Evolutionary conservation across 2,113 vertebrate genomes (phyloP).

Genomic region (Variabilichromis moorii): DNA sequence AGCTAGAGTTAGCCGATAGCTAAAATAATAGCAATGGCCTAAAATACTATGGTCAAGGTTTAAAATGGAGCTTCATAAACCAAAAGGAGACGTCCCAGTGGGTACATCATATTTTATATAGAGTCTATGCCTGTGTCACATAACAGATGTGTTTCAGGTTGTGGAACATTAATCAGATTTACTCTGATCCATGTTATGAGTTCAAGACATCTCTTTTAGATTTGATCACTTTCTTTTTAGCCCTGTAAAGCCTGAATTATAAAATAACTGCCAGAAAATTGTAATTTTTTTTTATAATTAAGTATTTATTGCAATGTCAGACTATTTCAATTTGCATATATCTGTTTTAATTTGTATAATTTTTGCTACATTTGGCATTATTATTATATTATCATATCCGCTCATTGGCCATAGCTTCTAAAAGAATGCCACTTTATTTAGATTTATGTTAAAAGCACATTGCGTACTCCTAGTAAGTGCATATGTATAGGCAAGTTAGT

Average conservation of each 20-base stretch:
- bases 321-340: not conserved
- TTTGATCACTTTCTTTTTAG: not conserved
- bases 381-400: not conserved
- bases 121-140: not conserved
- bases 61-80: not conserved
- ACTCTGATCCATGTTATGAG: not conserved
- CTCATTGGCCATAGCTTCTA: not conserved
- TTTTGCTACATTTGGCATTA: not conserved
- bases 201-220: not conserved
- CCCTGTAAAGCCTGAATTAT: not conserved
- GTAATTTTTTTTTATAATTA: not conserved
- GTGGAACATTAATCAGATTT: not conserved
- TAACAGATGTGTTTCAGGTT: not conserved
- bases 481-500: not conserved
- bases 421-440: not conserved
- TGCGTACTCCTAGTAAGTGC: not conserved
- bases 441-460: not conserved
- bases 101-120: not conserved
- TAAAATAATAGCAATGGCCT: not conserved
- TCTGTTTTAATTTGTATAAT: not conserved
- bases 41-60: not conserved
- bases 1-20: not conserved
- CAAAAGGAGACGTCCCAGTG: not conserved
- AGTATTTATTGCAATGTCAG: not conserved
- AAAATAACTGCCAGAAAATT: not conserved